phyloP scores from a whole-genome alignment of 2,113 vertebrate genomes.

The pig (Sus scrofa) region T2T-Sscrofa CM000828.6:65161001-65161500 shows the following conservation, averaged over 20 bases:
- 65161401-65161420: conserved; percentile 97
- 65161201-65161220: neutral
- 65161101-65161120: neutral
- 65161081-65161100: neutral
- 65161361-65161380: conserved; percentile 97
- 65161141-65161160: neutral
- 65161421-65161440: conserved; percentile 96
- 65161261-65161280: neutral
- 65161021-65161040: neutral
- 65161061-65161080: neutral
- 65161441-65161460: conserved; percentile 90
- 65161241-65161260: neutral
- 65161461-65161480: conserved; percentile 59
- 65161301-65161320: conserved; percentile 96
- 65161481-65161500: neutral
- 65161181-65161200: neutral
- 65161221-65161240: neutral
- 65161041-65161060: neutral
- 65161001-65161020: neutral
- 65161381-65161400: conserved; percentile 98
- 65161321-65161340: conserved; percentile 94
- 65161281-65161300: neutral
- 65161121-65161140: neutral
- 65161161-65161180: neutral
- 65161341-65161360: conserved; percentile 96